Evolutionary conservation across 2,113 vertebrate species (phyloP).

Genomic region (Seriola quinqueradiata): DNA sequence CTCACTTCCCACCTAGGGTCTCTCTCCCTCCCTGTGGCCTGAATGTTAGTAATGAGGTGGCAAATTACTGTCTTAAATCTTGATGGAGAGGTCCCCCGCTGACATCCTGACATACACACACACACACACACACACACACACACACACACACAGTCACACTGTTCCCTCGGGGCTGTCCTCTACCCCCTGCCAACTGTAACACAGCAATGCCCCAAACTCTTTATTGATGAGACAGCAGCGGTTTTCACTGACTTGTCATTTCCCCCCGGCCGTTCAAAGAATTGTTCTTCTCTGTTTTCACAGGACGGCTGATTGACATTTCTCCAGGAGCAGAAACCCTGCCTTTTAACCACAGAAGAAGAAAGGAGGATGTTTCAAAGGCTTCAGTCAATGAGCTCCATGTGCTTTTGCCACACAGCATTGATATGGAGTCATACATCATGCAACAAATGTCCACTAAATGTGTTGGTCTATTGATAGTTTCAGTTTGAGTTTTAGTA

Average conservation of each 20-base stretch:
- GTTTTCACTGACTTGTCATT: slow-evolving; percentile 83
- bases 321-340: slow-evolving; percentile 13
- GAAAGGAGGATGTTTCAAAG: slow-evolving; percentile 14
- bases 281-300: slow-evolving; percentile 63
- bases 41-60: slow-evolving; percentile 83
- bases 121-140: slow-evolving; percentile 63
- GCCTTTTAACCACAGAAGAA: slow-evolving; percentile 16
- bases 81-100: slow-evolving; percentile 81
- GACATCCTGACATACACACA: slow-evolving; percentile 69
- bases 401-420: background rate
- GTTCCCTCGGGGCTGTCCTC: slow-evolving; percentile 48
- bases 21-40: slow-evolving; percentile 81
- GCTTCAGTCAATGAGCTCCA: slow-evolving; percentile 4
- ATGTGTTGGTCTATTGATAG: no score
- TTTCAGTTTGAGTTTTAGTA: no score
- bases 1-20: slow-evolving; percentile 23
- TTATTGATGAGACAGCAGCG: slow-evolving; percentile 84
- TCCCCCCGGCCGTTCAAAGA: slow-evolving; percentile 80
- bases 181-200: slow-evolving; percentile 77
- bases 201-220: slow-evolving; percentile 76
- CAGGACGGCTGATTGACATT: slow-evolving; percentile 59
- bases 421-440: background rate
- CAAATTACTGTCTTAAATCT: slow-evolving; percentile 86
- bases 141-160: slow-evolving; percentile 36
- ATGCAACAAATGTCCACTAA: background rate